Evolutionary conservation across 1,140 invertebrate species (phyloP).

Genomic region (Cherax destructor): DNA sequence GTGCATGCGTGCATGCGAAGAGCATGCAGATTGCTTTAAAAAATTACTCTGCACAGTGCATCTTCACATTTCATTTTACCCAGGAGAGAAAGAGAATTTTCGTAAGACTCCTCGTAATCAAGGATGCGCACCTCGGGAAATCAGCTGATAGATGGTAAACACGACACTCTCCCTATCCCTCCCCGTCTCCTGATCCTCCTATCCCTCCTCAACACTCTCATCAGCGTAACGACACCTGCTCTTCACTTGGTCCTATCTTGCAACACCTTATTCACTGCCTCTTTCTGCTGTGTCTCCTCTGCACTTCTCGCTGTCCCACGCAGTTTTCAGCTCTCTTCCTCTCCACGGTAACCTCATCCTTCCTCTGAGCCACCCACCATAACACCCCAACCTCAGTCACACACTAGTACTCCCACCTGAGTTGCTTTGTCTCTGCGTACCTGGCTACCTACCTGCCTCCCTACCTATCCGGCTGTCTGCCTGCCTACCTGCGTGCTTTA

Average conservation of each 20-base stretch:
- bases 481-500: too few species aligned
- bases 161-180: not conserved
- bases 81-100: not conserved
- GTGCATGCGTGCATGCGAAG: too few species aligned
- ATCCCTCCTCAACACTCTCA: not conserved
- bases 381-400: too few species aligned
- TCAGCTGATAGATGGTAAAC: slow-evolving; percentile 1
- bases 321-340: not conserved
- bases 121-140: not conserved
- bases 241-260: too few species aligned
- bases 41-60: too few species aligned
- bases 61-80: too few species aligned
- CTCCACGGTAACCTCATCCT: too few species aligned
- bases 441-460: too few species aligned
- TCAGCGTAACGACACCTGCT: too few species aligned
- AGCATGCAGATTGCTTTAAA: too few species aligned
- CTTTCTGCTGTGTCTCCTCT: not conserved
- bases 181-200: not conserved
- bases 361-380: too few species aligned
- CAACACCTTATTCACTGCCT: not conserved
- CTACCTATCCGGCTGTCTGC: too few species aligned
- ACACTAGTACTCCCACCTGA: not conserved
- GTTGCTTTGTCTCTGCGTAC: not conserved
- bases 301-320: not conserved
- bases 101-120: not conserved